Evolutionary conservation across 2,113 vertebrate species (phyloP).

Genomic region (Ictalurus furcatus): DNA sequence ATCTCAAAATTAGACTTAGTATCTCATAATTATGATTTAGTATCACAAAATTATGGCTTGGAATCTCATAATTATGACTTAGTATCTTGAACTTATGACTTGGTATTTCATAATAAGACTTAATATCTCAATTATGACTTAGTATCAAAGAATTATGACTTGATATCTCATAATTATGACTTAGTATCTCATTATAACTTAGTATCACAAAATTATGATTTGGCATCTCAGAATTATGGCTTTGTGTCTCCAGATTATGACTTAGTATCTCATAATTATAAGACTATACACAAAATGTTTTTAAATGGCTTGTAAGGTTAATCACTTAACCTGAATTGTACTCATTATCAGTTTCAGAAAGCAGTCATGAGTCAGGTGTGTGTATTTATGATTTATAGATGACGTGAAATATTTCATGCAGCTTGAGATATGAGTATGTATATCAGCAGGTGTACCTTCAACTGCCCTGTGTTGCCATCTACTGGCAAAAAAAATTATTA

Average conservation of each 20-base stretch:
- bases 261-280: background rate
- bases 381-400: background rate
- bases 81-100: background rate
- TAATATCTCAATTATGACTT: background rate
- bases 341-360: background rate
- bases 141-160: background rate
- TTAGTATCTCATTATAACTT: background rate
- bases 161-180: background rate
- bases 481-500: background rate
- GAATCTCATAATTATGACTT: background rate
- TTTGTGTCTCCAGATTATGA: background rate
- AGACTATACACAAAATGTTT: background rate
- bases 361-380: background rate
- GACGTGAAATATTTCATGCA: background rate
- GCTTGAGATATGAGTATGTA: background rate
- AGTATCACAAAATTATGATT: background rate
- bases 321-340: background rate
- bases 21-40: background rate
- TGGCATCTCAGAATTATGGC: background rate
- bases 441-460: background rate
- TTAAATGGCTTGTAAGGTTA: background rate
- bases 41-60: background rate
- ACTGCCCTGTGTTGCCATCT: conserved; percentile 34
- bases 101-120: background rate
- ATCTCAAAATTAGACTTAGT: background rate